Base-by-base conservation (phyloP, 2,797 vertebrate species). In the Acanthurus tractus region DNA sequence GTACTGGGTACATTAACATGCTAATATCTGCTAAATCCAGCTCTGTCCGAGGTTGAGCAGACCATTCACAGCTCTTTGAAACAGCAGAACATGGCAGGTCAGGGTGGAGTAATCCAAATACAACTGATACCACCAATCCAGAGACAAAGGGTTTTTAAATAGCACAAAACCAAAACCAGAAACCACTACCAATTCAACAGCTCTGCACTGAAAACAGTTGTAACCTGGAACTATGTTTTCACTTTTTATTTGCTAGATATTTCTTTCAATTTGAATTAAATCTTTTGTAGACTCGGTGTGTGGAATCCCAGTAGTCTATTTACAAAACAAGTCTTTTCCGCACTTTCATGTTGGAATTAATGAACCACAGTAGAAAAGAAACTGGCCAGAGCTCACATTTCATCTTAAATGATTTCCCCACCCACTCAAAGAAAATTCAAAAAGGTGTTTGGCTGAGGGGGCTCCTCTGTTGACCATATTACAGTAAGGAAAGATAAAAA, bases 1-100 rank as follows among this genome's bases (percentile, higher is more conserved):
- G 75, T 86, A 86, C 54, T 57, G 78, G 42, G 74, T 65, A 90
- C 85, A 93, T 94, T 93, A 86, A 84, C 80, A 93, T 93, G 83
- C 59, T 88, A 92, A 93, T 93, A 88, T 89, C 79, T 29, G 45
- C 63, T 91, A 88, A 94, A 87, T 86, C 86, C 64, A 76, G 76
- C 66, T 87, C 78, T 77, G 71, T 87, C 78, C 42, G 0, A 71
- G 58, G 65, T 55, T 82, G 63, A 85, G 86, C 83, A 82, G 74
- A 85, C 79, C 78, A 87, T 91, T 89, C 78, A 86, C 56, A 63
- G 78, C 50, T 71, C 22, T 55, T 45, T 68, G 70, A 86, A 81
- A 78, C 3, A 4, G 49, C 23, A 79, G 55, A 83, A 82, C 65
- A 78, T 48, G 57, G 62, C 74, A 69, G 66, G 81, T 77, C 73